Percentiles rank a stretch among this genome's conserved stretches.
Evolutionary conservation across 2,888 invertebrate genomes (phyloP).

Genomic region (Esperia sulphurella): DNA sequence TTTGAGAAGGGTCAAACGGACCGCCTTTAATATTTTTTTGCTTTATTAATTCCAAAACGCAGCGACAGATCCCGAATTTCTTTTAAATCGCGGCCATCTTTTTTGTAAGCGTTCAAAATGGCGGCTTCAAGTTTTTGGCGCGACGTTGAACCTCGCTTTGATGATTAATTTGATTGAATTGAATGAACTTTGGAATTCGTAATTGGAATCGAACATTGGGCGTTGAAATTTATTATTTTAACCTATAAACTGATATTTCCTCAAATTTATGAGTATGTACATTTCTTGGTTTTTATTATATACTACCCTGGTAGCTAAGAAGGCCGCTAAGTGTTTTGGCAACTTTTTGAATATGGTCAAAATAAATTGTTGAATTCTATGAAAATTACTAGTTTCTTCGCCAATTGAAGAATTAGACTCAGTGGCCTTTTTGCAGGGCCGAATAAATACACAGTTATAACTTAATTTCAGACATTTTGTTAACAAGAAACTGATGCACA

Average conservation of each 20-base stretch:
- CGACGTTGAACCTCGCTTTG: conserved; percentile 26
- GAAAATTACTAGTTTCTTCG: too few relatives aligned
- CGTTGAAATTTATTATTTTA: background rate
- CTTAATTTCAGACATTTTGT: too few relatives aligned
- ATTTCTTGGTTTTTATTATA: too few relatives aligned
- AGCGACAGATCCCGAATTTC: conserved; percentile 34
- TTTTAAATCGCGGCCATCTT: conserved; percentile 37
- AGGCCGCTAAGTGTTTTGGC: too few relatives aligned
- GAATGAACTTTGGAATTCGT: conserved; percentile 23
- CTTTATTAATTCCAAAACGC: conserved; percentile 24
- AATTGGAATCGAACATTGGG: conserved; percentile 13
- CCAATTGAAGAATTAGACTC: too few relatives aligned
- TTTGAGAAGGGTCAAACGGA: conserved; percentile 45
- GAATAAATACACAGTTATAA: too few relatives aligned
- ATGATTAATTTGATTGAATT: conserved; percentile 20
- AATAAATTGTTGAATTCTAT: too few relatives aligned
- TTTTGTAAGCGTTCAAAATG: conserved; percentile 34
- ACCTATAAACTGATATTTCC: background rate
- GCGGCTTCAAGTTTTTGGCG: conserved; percentile 30
- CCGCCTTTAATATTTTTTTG: conserved; percentile 33
- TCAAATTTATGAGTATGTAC: too few relatives aligned
- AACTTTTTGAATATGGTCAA: too few relatives aligned
- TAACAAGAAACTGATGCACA: too few relatives aligned
- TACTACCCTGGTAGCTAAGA: too few relatives aligned
- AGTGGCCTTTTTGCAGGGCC: too few relatives aligned